A percentile compares a stretch with the other conserved stretches of the same genome.
Evolutionary conservation across 30 jellyfish, hydroid and myxozoan genomes (phyloP).

Genomic region (Haliclystus octoradiatus): DNA sequence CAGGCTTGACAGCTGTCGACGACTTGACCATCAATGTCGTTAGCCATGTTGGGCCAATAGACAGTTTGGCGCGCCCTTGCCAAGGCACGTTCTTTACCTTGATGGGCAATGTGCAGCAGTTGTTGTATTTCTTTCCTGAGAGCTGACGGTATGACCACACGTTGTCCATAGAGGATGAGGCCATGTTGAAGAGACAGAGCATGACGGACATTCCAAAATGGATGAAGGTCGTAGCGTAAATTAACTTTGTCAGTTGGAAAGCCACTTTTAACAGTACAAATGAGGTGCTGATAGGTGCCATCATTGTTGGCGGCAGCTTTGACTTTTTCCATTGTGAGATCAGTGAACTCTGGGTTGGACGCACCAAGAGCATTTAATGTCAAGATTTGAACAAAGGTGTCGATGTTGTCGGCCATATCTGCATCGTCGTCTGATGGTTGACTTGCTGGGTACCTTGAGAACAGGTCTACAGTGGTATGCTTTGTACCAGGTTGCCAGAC

Average conservation of each 20-base stretch:
- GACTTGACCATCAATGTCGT: not conserved
- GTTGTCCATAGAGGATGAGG: not conserved
- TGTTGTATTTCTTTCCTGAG: not conserved
- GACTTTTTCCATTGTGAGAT: too few species aligned
- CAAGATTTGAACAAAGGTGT: too few species aligned
- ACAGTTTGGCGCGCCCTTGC: not conserved
- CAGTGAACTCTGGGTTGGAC: too few species aligned
- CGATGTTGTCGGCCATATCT: too few species aligned
- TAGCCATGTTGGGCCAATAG: not conserved
- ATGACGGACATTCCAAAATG: too few species aligned
- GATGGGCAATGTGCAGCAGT: not conserved
- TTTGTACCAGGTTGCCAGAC: not conserved
- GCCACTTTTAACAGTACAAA: too few species aligned
- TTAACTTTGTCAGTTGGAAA: too few species aligned
- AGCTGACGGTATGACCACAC: not conserved
- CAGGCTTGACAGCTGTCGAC: not conserved
- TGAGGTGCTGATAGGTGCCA: too few species aligned
- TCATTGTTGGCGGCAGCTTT: too few species aligned
- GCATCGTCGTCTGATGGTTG: not conserved
- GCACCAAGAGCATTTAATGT: too few species aligned
- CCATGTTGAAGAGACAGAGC: too few species aligned
- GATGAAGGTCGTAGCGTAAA: too few species aligned
- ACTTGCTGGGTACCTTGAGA: not conserved
- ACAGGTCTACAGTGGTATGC: not conserved
- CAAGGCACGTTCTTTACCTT: not conserved